Evolutionary conservation across 2,888 invertebrate genomes (phyloP), one percentile per base, ranked within the genome.

Genomic region (Eristalis tenax): DNA sequence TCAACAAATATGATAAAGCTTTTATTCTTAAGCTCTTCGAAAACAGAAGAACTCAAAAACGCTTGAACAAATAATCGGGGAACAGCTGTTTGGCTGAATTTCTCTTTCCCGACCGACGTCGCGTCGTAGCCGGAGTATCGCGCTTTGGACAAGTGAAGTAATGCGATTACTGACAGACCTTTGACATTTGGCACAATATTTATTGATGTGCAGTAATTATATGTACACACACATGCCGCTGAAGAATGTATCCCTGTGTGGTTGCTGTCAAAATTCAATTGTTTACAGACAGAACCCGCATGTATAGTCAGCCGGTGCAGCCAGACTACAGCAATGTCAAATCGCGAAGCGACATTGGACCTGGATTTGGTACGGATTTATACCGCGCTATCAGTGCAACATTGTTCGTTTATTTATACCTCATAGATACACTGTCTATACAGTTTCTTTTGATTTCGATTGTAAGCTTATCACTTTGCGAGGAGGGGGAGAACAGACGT

Each of bases 131-230:
- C 18, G 2, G 8, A 8, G 18, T 50, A 50, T 35, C 71, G 40
- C 65, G 22, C 38, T 65, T 65, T 32, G 38, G 38, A 70, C 56
- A 38, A 32, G 71, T 32, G 64, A 64, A 71, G 64, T 56, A 78
- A 74, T 50, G 69, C 57, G 64, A 76, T 76, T 76, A 35, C 50
- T 28, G 50, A 59, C 40, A 76, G 66, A 80, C 79, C 66, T 70
- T 70, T 76, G 76, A 82, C 70, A 76, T 82, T 77, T 69, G 28
- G 68, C 68, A 77, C 68, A 77, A 68, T 69, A 77, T 66, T 69
- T 69, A 68, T 77, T 77, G 75, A 76, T 75, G 65, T 75, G 57
- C 50, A 75, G 57, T 59, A 76, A 76, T 76, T 66, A 76, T 76
- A 38, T 59, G 56, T 65, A 65, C 57, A 18, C 50, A 50, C 50